Conservation (phyloP, 2,113 vertebrate species). For the Charina bottae region DNA sequence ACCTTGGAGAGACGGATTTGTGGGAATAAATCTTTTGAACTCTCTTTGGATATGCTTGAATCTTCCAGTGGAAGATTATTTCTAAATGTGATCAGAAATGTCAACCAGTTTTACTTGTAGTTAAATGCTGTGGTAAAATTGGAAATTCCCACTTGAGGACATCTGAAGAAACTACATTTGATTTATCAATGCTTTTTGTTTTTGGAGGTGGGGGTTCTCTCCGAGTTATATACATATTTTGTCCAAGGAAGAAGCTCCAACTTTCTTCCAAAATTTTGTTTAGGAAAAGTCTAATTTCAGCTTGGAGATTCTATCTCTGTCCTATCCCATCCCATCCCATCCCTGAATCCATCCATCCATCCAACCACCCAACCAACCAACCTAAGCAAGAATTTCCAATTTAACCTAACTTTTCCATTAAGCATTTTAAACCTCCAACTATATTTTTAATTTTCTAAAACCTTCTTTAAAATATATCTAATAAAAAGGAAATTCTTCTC, state of each 20-base stretch:
- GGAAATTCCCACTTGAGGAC: neutral
- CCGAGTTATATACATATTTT: neutral
- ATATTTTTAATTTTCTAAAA: neutral
- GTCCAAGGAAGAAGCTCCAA: neutral
- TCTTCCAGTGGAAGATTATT: neutral
- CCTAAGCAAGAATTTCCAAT: neutral
- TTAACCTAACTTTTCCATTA: neutral
- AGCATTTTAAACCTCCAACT: neutral
- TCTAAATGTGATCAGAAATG: neutral
- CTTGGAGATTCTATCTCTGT: neutral
- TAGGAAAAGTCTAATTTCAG: neutral
- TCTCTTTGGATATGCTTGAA: neutral
- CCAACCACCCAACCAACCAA: neutral
- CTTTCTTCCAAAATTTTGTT: neutral
- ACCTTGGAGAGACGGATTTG: constrained; percentile 7
- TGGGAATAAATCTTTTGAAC: neutral
- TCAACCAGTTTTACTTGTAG: neutral
- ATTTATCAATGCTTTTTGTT: neutral
- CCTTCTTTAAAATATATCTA: neutral
- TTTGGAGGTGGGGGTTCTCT: too few species aligned
- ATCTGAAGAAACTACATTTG: neutral
- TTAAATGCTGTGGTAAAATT: neutral
- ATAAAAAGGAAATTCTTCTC: neutral
- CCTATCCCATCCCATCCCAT: neutral
- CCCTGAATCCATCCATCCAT: neutral